Evolutionary conservation across 1,140 invertebrate species (phyloP).

Genomic region (Potamilus streckersoni): DNA sequence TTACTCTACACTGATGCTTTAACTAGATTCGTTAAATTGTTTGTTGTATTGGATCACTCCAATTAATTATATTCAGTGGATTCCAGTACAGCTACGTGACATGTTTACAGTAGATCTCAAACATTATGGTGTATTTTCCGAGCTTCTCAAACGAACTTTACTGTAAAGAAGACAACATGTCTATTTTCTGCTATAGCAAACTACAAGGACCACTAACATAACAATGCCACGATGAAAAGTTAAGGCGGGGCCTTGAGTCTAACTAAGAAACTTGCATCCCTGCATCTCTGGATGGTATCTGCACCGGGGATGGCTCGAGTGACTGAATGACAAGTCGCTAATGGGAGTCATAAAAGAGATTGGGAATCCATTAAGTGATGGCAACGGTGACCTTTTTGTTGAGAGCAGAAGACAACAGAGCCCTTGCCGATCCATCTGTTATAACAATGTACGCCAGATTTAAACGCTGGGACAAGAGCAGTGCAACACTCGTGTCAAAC

Average conservation of each 20-base stretch:
- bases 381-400: background rate
- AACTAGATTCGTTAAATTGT: slow-evolving; percentile 7
- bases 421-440: slow-evolving; percentile 1
- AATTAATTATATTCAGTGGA: slow-evolving; percentile 39
- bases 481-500: background rate
- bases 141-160: slow-evolving; percentile 20
- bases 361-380: slow-evolving; percentile 4
- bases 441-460: background rate
- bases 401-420: background rate
- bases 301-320: slow-evolving; percentile 18
- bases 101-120: slow-evolving; percentile 13
- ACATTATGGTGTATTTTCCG: background rate
- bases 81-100: slow-evolving; percentile 36
- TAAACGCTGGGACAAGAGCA: background rate
- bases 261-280: slow-evolving; percentile 13
- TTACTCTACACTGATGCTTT: slow-evolving; percentile 16
- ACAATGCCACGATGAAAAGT: slow-evolving; percentile 35
- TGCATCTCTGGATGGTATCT: slow-evolving; percentile 17
- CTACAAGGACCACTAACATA: slow-evolving; percentile 49
- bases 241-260: slow-evolving; percentile 46
- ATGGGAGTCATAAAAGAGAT: background rate
- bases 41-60: slow-evolving; percentile 27
- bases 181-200: slow-evolving; percentile 38
- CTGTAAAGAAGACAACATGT: slow-evolving; percentile 18
- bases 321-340: slow-evolving; percentile 5